Evolutionary conservation across 1,140 invertebrate genomes (phyloP).

Genomic region (Scaptodrosophila lebanonensis): DNA sequence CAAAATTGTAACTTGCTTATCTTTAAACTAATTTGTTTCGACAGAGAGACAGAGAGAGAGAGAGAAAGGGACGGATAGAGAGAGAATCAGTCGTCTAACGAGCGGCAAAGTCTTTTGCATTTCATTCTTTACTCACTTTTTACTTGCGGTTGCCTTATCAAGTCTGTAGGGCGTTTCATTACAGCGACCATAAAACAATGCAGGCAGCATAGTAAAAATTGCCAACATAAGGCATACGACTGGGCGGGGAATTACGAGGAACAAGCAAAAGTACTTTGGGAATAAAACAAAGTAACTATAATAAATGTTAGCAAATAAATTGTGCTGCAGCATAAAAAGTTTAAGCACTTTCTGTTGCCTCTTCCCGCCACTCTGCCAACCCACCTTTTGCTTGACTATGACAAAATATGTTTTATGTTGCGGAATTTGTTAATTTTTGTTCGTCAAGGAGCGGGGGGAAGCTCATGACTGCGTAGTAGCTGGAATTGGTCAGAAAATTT

Average conservation of each 20-base stretch:
- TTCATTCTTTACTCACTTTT: slow-evolving; percentile 15
- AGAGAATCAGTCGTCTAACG: neutral
- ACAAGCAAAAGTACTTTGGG: slow-evolving; percentile 58
- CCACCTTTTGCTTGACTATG: slow-evolving; percentile 18
- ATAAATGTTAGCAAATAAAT: slow-evolving; percentile 74
- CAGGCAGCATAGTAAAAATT: slow-evolving; percentile 54
- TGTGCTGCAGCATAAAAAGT: slow-evolving; percentile 59
- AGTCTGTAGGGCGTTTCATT: slow-evolving; percentile 45
- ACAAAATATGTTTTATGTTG: slow-evolving; percentile 67
- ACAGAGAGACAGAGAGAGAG: too few relatives aligned
- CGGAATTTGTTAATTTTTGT: slow-evolving; percentile 62
- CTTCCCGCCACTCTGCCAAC: slow-evolving; percentile 20
- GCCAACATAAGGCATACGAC: neutral
- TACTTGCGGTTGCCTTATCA: slow-evolving; percentile 45
- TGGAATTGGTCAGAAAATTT: too few relatives aligned
- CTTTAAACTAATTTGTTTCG: slow-evolving; percentile 69
- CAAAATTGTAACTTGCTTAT: slow-evolving; percentile 69
- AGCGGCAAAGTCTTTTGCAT: slow-evolving; percentile 14
- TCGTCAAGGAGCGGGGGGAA: too few relatives aligned
- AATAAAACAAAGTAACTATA: slow-evolving; percentile 74
- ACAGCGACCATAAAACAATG: slow-evolving; percentile 68
- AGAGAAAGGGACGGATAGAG: too few relatives aligned
- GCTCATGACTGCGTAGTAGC: too few relatives aligned
- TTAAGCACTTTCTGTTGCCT: slow-evolving; percentile 46
- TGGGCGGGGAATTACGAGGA: neutral